A percentile compares a stretch with the other conserved stretches of the same genome.
Conservation (phyloP, 2,113 vertebrate genomes). For the Carassius carassius region DNA sequence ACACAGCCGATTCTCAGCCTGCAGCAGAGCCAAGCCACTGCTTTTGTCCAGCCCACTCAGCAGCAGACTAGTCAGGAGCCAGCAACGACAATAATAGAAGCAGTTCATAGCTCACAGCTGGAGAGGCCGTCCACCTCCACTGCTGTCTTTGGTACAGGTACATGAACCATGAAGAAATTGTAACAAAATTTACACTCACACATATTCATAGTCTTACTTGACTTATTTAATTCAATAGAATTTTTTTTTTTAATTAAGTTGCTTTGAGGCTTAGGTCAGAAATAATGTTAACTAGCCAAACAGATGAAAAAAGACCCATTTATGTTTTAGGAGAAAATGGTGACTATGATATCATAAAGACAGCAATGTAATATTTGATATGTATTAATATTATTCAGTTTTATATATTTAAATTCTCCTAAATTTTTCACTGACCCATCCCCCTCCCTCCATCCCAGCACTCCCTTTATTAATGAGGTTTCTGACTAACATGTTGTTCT, state of each 20-base stretch:
- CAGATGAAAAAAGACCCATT: background rate
- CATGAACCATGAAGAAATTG: background rate
- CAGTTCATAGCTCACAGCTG: constrained; percentile 86
- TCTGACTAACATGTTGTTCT: background rate
- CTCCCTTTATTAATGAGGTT: background rate
- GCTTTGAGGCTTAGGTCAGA: background rate
- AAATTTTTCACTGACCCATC: background rate
- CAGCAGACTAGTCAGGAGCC: constrained; percentile 89
- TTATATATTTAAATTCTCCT: too few species aligned
- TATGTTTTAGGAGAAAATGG: background rate
- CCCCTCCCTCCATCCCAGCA: background rate
- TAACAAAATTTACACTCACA: too few species aligned
- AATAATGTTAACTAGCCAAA: background rate
- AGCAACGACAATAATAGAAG: constrained; percentile 79
- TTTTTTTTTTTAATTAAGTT: background rate
- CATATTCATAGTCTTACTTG: background rate
- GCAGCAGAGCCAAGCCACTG: constrained; percentile 92
- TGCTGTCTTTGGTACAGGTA: constrained; percentile 90
- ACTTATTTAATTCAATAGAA: background rate
- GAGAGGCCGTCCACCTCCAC: constrained; percentile 94
- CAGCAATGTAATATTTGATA: background rate
- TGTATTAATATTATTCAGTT: background rate
- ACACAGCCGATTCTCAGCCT: constrained; percentile 83
- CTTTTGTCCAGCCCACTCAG: constrained; percentile 97
- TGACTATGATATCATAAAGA: background rate